phyloP scores from a whole-genome alignment of 2,113 vertebrate genomes.

The Grallaria varia region DNA sequence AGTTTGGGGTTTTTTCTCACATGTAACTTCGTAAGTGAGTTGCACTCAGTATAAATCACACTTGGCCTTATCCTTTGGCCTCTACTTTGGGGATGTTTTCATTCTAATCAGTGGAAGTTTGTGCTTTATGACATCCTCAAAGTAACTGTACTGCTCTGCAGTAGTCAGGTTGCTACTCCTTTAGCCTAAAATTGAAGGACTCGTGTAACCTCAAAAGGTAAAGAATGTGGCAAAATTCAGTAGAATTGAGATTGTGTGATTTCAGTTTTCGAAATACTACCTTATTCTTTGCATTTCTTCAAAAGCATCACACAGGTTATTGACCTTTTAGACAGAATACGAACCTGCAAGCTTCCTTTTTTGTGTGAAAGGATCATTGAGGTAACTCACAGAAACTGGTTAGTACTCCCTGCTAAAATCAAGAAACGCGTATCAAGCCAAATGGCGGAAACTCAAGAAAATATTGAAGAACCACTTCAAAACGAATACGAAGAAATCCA shows the following conservation, averaged over 20 bases:
- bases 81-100: background rate
- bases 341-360: slow-evolving; percentile 73
- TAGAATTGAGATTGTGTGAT: background rate
- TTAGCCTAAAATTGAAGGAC: background rate
- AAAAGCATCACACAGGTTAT: slow-evolving; percentile 89
- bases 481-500: slow-evolving; percentile 10
- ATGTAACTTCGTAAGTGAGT: background rate
- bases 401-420: slow-evolving; percentile 77
- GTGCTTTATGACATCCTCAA: background rate
- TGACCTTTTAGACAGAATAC: slow-evolving; percentile 84
- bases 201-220: background rate
- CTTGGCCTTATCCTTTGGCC: background rate
- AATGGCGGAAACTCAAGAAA: slow-evolving; percentile 56
- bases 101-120: background rate
- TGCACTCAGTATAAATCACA: background rate
- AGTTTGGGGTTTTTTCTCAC: rapidly evolving
- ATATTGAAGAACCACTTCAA: slow-evolving; percentile 17
- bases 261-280: background rate
- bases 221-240: background rate
- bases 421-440: slow-evolving; percentile 74
- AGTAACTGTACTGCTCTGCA: background rate
- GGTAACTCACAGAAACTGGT: slow-evolving; percentile 83
- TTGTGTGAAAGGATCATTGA: slow-evolving; percentile 85
- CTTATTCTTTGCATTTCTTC: slow-evolving; percentile 53
- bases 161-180: background rate